Base-by-base conservation (phyloP, 1,140 invertebrate genomes). In the Megalopta genalis region DNA sequence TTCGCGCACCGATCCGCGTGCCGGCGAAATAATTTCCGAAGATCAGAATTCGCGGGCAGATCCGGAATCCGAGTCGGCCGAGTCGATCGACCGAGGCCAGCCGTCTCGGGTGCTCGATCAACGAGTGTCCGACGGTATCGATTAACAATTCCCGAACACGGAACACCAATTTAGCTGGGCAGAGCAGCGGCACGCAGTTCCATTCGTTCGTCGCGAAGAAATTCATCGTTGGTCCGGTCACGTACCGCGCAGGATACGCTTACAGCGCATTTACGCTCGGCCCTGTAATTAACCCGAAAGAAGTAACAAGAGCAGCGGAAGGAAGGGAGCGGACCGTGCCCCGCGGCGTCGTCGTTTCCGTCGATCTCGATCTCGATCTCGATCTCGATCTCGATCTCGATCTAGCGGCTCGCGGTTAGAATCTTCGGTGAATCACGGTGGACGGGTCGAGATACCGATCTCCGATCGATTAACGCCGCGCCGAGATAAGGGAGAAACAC, bases 401-500 rank as follows among this genome's bases (percentile, higher is more conserved):
- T 37, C 2, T 3, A 9, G 27, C 16, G 37, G 62, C 42, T 46
- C 14, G 27, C 16, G 46, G 62, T 42, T 46, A 76, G 60, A 60
- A 65, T 65, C 70, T 37, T 52, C 37, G 66, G 64, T 63, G 60
- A 63, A 52, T 64, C 25, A 57, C 70, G 37, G 39, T 1, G 32
- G 66, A 32, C 18, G 39, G 37, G 42, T 12, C 49, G 14, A 10
- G 79, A 85, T 85, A 85, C 37, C 27, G 83, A 86, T 86, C 84
- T 79, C 12, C 37, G 80, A 85, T 86, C 83, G 83, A 86, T 81
- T 54, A 77, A 77, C 80, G 49, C 65, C 79, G 73, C 59, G 42
- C 10, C 25, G 71, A 63, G 84, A 87, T 79, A 87, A 83, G 72
- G 66, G 49, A 14, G 54, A 60, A 80, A 68, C 78, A 79, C 79